Conservation (phyloP, 2,888 invertebrate species). For the Eupelmus urozonus region DNA sequence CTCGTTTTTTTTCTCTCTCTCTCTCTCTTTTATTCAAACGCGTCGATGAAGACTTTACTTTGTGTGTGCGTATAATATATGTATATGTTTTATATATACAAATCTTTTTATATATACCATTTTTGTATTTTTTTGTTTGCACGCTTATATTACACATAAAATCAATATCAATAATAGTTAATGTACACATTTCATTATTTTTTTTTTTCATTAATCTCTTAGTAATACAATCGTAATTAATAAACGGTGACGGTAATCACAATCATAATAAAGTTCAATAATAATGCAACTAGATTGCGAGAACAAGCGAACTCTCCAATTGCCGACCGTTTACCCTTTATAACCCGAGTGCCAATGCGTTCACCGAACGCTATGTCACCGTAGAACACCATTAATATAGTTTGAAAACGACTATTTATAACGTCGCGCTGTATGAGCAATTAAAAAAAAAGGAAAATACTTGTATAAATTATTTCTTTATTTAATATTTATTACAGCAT, state of each 20-base stretch:
- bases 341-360: background rate
- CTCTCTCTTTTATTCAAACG: conserved; percentile 24
- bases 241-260: conserved; percentile 56
- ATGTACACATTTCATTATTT: conserved; percentile 44
- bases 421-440: background rate
- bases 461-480: conserved; percentile 54
- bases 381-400: background rate
- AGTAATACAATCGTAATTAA: conserved; percentile 54
- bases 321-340: background rate
- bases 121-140: conserved; percentile 58
- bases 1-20: background rate
- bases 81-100: conserved; percentile 64
- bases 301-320: conserved; percentile 46
- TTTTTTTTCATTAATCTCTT: conserved; percentile 44
- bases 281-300: conserved; percentile 37
- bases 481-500: conserved; percentile 41
- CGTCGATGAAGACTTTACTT: conserved; percentile 49
- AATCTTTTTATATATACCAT: conserved; percentile 50
- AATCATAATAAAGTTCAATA: conserved; percentile 61
- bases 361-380: background rate
- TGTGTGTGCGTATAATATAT: conserved; percentile 64
- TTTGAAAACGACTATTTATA: too few species aligned
- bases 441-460: background rate
- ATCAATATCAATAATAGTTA: conserved; percentile 66
- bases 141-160: conserved; percentile 72